These are phyloP conservation scores for Drosophila kohkoa DNA, from an alignment of 1,140 invertebrate species.

Conservation along the genomic window DNA sequence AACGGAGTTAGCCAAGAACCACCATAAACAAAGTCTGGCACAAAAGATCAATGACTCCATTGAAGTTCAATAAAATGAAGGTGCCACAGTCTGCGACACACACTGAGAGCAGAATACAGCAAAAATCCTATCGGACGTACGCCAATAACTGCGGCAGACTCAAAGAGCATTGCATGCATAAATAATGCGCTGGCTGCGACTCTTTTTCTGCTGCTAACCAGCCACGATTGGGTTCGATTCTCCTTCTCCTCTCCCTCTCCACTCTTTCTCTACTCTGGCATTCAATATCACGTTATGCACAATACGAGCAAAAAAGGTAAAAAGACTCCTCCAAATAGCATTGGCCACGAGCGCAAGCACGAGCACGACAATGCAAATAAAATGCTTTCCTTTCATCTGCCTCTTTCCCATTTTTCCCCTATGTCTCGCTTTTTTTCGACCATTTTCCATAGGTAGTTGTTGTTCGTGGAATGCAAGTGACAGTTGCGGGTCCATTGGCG, in stretches of 20 bases:
- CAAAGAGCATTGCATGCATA: slow-evolving; percentile 82
- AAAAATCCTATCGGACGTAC: slow-evolving; percentile 41
- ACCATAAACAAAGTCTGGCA: slow-evolving; percentile 70
- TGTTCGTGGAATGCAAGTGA: slow-evolving; percentile 56
- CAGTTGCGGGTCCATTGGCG: slow-evolving; percentile 30
- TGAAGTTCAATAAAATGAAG: slow-evolving; percentile 79
- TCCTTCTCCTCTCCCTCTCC: slow-evolving; percentile 3
- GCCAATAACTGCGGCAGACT: slow-evolving; percentile 78
- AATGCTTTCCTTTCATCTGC: slow-evolving; percentile 39
- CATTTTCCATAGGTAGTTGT: slow-evolving; percentile 67
- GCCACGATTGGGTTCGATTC: slow-evolving; percentile 1
- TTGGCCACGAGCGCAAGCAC: slow-evolving; percentile 12
- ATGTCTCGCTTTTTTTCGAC: slow-evolving; percentile 26
- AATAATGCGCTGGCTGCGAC: slow-evolving; percentile 67
- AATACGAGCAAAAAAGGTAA: slow-evolving; percentile 21
- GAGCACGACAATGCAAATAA: slow-evolving; percentile 73
- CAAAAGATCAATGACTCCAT: slow-evolving; percentile 75
- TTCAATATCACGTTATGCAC: slow-evolving; percentile 58
- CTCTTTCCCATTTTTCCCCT: neutral
- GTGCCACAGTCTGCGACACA: slow-evolving; percentile 41
- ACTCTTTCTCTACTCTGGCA: slow-evolving; percentile 5
- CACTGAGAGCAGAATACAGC: neutral
- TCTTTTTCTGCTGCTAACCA: slow-evolving; percentile 19
- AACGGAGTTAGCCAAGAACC: slow-evolving; percentile 19
- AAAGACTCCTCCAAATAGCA: slow-evolving; percentile 22